Conservation (phyloP, 2,888 invertebrate species). For the Drosophila limbata region DNA sequence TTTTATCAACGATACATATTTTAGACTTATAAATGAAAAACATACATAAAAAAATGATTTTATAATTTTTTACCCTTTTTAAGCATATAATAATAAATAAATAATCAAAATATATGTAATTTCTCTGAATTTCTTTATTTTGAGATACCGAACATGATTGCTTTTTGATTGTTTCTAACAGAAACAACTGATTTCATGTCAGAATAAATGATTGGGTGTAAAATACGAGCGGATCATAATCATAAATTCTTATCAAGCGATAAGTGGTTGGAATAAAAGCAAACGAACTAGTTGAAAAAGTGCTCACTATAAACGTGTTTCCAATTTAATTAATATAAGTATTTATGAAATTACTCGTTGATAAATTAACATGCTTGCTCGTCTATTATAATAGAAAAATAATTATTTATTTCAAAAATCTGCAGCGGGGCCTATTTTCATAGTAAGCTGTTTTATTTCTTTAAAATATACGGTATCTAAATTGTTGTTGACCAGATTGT, state of each 20-base stretch:
- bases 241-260: slow-evolving; percentile 28
- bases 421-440: not conserved
- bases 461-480: not conserved
- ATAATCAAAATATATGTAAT: not conserved
- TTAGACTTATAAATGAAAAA: not conserved
- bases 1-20: slow-evolving; percentile 84
- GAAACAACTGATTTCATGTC: not conserved
- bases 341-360: not conserved
- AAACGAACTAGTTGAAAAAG: not conserved
- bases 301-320: not conserved
- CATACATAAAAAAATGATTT: not conserved
- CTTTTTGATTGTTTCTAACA: slow-evolving; percentile 45
- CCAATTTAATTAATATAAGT: not conserved
- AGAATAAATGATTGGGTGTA: not conserved
- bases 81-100: not conserved
- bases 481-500: not conserved
- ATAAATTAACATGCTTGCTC: not conserved
- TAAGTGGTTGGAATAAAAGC: slow-evolving; percentile 28
- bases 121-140: not conserved
- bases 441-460: not conserved
- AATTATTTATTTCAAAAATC: not conserved
- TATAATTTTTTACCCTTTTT: not conserved
- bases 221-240: not conserved
- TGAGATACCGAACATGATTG: not conserved
- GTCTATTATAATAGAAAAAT: not conserved